Evolutionary conservation across 2,888 invertebrate genomes (phyloP).

Genomic region (Sclerodermus sp.): DNA sequence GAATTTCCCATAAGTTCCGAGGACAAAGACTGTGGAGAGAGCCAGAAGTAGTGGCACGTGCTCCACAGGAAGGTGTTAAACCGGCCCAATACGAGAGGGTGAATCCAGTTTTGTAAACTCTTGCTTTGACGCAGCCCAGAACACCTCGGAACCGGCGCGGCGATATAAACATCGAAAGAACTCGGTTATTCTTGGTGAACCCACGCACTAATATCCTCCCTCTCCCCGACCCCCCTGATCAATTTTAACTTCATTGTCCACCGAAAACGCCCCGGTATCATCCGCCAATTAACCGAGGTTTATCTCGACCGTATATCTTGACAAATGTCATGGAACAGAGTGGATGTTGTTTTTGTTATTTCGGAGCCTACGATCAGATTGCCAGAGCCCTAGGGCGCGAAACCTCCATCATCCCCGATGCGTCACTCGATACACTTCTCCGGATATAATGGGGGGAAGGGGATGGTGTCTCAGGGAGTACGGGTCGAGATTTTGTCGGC

Average conservation of each 20-base stretch:
- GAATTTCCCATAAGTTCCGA: not conserved
- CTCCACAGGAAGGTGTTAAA: not conserved
- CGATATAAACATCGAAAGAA: conserved; percentile 38
- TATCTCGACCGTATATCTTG: too few relatives aligned
- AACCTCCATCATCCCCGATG: too few relatives aligned
- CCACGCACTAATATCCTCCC: too few relatives aligned
- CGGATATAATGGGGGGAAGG: not conserved
- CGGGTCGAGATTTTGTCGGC: too few relatives aligned
- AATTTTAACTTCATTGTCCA: too few relatives aligned
- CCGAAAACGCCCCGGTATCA: too few relatives aligned
- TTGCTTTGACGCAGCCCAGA: conserved; percentile 42
- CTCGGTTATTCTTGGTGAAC: conserved; percentile 36
- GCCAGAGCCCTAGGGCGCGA: not conserved
- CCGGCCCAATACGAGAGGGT: conserved; percentile 25
- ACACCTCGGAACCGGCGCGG: conserved; percentile 29
- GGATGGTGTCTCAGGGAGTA: not conserved
- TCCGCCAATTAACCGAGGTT: too few relatives aligned
- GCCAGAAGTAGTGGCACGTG: not conserved
- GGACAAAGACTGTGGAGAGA: not conserved
- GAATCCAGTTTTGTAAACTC: conserved; percentile 34
- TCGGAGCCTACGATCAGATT: not conserved
- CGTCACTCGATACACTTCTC: not conserved
- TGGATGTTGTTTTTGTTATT: too few relatives aligned
- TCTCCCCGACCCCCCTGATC: too few relatives aligned
- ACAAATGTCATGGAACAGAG: too few relatives aligned